phyloP scores from a whole-genome alignment of 2,888 invertebrate genomes.

The Drosophila maculinotata region DNA sequence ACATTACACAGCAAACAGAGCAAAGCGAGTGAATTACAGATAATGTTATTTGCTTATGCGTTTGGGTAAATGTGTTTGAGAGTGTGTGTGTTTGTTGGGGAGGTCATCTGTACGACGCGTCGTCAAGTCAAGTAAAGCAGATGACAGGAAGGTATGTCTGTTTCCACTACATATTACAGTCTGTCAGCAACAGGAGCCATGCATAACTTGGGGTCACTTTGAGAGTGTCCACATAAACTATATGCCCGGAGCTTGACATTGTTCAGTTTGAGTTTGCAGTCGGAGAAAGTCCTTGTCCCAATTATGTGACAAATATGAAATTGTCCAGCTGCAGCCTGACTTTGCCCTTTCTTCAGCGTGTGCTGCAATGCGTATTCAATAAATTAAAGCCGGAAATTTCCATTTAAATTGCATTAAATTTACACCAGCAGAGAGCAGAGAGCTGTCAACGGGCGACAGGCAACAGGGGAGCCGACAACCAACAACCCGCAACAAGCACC shows the following conservation, averaged over 20 bases:
- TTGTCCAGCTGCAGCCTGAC: conserved; percentile 8
- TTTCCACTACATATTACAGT: conserved; percentile 6
- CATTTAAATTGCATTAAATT: conserved; percentile 50
- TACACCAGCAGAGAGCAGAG: conserved; percentile 22
- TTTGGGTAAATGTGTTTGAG: neutral
- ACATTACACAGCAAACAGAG: conserved; percentile 26
- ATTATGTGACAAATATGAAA: conserved; percentile 21
- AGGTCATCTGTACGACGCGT: conserved; percentile 8
- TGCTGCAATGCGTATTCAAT: conserved; percentile 32
- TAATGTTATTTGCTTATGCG: conserved; percentile 29
- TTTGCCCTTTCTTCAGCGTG: neutral
- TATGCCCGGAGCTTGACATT: neutral
- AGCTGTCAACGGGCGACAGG: conserved; percentile 8
- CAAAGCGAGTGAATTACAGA: conserved; percentile 23
- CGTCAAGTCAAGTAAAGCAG: conserved; percentile 30
- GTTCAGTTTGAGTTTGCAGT: conserved; percentile 6
- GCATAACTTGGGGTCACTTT: conserved; percentile 7
- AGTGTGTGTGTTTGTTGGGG: neutral
- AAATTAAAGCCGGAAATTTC: conserved; percentile 44
- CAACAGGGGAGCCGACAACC: conserved; percentile 2
- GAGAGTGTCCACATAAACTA: neutral
- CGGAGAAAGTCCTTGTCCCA: conserved; percentile 7
- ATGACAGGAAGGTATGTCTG: conserved; percentile 26
- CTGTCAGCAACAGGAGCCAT: conserved; percentile 22
- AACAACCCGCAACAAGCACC: conserved; percentile 9